A percentile compares a stretch with the other conserved stretches of the same genome.
phyloP scores from a whole-genome alignment of 2,888 invertebrate genomes.

The Eristalis tenax region DNA sequence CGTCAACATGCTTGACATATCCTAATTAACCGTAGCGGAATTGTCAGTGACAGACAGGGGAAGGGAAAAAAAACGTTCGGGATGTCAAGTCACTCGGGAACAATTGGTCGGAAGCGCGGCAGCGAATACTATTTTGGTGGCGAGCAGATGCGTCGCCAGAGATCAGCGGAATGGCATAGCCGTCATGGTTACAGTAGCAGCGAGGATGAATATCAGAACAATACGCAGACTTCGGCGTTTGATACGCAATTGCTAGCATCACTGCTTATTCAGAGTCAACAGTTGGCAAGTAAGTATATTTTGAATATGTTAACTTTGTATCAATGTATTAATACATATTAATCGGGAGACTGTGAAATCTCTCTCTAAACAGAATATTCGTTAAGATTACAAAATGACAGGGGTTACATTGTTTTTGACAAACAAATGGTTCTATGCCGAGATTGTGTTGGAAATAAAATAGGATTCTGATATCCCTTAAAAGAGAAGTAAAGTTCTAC shows the following conservation, averaged over 20 bases:
- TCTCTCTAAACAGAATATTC: too few relatives aligned
- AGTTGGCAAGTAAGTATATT: conserved; percentile 83
- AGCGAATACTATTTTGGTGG: conserved; percentile 79
- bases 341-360: too few relatives aligned
- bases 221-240: conserved; percentile 80
- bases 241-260: conserved; percentile 84
- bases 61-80: conserved; percentile 45
- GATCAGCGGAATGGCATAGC: conserved; percentile 84
- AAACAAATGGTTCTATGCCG: too few relatives aligned
- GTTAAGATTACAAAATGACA: too few relatives aligned
- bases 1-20: conserved; percentile 45
- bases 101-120: conserved; percentile 81
- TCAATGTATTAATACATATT: too few relatives aligned
- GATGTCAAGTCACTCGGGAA: conserved; percentile 81
- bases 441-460: too few relatives aligned
- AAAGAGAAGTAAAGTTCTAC: too few relatives aligned
- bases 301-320: background rate
- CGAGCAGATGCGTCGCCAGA: conserved; percentile 82
- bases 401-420: too few relatives aligned
- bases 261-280: conserved; percentile 84
- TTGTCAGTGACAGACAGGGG: background rate
- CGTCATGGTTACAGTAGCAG: conserved; percentile 83
- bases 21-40: conserved; percentile 37
- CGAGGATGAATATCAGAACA: conserved; percentile 83
- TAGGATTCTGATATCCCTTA: too few relatives aligned